Percentiles rank a stretch among this genome's conserved stretches.
Evolutionary conservation across 2,888 invertebrate species (phyloP).

Genomic region (Patella caerulea): DNA sequence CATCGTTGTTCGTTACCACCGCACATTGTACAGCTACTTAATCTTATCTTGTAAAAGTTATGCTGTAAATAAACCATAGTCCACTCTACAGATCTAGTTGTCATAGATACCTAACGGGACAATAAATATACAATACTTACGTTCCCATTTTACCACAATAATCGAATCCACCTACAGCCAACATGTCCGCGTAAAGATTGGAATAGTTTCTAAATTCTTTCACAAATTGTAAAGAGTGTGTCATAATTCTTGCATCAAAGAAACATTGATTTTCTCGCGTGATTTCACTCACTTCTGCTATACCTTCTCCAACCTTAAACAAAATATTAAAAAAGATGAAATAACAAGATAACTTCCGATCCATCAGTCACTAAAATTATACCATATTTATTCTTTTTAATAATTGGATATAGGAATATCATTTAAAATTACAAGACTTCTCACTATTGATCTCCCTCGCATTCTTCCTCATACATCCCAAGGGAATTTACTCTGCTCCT

Average conservation of each 20-base stretch:
- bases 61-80: no score
- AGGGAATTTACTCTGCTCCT: background rate
- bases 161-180: conserved; percentile 68
- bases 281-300: conserved; percentile 51
- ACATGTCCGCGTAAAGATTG: conserved; percentile 60
- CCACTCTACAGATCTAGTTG: no score
- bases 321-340: background rate
- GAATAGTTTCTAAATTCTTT: conserved; percentile 59
- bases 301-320: conserved; percentile 54
- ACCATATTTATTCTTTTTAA: no score
- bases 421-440: background rate
- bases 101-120: no score
- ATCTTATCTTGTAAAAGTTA: no score
- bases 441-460: background rate
- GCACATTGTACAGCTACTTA: no score
- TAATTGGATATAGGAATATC: no score
- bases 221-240: conserved; percentile 49
- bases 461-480: conserved; percentile 3
- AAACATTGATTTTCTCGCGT: conserved; percentile 45
- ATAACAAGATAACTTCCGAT: no score
- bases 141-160: conserved; percentile 60
- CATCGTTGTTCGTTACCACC: no score
- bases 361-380: no score
- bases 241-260: conserved; percentile 43
- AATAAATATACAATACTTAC: conserved; percentile 43